Percentiles rank a stretch among this genome's conserved stretches.
Conservation (phyloP, 2,113 vertebrate species). For the Tympanuchus pallidicinctus region DNA sequence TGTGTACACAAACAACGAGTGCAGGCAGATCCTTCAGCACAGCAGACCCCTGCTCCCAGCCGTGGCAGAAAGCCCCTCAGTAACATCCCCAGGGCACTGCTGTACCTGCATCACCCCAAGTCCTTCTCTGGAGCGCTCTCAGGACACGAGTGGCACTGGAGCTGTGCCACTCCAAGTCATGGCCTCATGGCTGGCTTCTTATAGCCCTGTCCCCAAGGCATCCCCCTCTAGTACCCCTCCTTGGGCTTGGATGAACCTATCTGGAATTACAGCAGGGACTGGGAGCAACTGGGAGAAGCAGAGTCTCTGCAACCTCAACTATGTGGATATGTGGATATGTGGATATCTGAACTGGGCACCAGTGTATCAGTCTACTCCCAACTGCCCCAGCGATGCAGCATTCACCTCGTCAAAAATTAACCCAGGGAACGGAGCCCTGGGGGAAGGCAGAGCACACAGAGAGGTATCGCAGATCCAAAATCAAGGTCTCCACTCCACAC, state of each 20-base stretch:
- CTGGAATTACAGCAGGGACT: neutral
- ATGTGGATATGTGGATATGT: rapidly evolving
- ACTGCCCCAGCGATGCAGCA: neutral
- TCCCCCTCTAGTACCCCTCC: neutral
- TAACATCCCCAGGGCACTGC: neutral
- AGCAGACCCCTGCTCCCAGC: neutral
- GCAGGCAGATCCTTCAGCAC: slow-evolving; percentile 11
- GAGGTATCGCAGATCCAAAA: neutral
- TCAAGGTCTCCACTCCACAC: neutral
- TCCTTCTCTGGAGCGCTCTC: rapidly evolving
- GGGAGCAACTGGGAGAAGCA: neutral
- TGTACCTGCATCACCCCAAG: rapidly evolving
- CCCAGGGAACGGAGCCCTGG: neutral
- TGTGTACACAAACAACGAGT: slow-evolving; percentile 39
- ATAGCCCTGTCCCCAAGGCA: neutral
- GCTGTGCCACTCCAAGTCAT: too few species aligned
- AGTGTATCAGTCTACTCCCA: neutral
- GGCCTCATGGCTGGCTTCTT: neutral
- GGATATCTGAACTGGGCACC: neutral
- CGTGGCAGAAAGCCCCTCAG: neutral
- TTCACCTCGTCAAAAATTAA: slow-evolving; percentile 49
- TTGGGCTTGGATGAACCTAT: neutral
- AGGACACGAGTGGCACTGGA: neutral
- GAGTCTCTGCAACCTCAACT: neutral
- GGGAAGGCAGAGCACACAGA: neutral